phyloP scores from a whole-genome alignment of 2,113 vertebrate species.

The Cyprinodon brontotheroides region DNA sequence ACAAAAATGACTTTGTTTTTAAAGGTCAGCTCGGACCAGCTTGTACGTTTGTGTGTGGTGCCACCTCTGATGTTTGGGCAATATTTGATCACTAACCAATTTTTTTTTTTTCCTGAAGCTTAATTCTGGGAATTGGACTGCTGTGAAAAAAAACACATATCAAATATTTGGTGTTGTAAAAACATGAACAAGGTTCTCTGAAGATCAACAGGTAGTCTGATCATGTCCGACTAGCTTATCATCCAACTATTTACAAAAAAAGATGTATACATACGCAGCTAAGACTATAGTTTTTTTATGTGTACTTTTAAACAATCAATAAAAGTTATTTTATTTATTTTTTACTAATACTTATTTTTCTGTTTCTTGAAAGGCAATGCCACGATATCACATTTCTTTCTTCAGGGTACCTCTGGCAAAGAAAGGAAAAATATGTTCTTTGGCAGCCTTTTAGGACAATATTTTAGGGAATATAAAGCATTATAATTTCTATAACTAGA shows the following conservation, averaged over 20 bases:
- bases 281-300: no score
- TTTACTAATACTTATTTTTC: not conserved
- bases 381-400: not conserved
- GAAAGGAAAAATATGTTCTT: not conserved
- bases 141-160: not conserved
- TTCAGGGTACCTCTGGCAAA: not conserved
- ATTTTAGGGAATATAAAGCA: no score
- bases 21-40: constrained; percentile 25
- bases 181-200: constrained; percentile 22
- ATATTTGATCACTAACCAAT: constrained; percentile 27
- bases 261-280: no score
- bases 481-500: no score
- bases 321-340: no score
- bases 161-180: constrained; percentile 9
- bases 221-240: not conserved
- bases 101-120: not conserved
- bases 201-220: constrained; percentile 2
- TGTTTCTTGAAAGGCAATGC: no score
- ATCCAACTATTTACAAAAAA: not conserved
- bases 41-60: constrained; percentile 18
- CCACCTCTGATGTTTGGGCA: constrained; percentile 36
- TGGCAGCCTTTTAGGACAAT: no score
- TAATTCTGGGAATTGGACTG: constrained; percentile 33
- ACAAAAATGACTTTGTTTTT: constrained; percentile 10
- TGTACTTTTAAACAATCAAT: no score